Conservation (phyloP, 1,140 invertebrate species). For the Apis cerana region DNA sequence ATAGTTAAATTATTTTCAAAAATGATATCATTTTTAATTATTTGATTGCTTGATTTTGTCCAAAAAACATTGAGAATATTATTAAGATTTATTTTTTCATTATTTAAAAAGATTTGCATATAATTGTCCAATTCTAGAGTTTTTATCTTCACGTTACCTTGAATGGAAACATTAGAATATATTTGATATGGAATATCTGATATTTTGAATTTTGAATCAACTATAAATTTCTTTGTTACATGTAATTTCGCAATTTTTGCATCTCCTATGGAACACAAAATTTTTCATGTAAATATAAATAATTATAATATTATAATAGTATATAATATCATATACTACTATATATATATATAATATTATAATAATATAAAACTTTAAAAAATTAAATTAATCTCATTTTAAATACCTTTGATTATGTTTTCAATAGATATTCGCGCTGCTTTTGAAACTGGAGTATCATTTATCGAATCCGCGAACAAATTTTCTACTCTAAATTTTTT, state of each 20-base stretch:
- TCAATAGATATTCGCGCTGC: constrained; percentile 70
- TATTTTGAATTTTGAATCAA: constrained; percentile 6
- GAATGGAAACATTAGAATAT: constrained; percentile 57
- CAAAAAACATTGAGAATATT: constrained; percentile 52
- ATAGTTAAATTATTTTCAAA: constrained; percentile 60
- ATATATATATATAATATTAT: too few species aligned
- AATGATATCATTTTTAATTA: constrained; percentile 36
- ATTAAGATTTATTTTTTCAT: constrained; percentile 11
- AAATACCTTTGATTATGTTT: constrained; percentile 69
- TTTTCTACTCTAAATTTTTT: constrained; percentile 58
- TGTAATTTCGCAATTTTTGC: constrained; percentile 52
- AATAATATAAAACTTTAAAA: neutral
- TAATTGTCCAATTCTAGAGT: constrained; percentile 36
- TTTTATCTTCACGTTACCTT: constrained; percentile 46
- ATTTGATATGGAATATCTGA: constrained; percentile 43
- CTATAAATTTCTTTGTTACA: constrained; percentile 58
- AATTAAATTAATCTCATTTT: neutral
- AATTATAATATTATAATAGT: too few species aligned
- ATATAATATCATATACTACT: too few species aligned
- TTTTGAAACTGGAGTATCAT: constrained; percentile 66
- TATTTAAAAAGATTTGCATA: constrained; percentile 24
- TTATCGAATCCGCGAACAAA: constrained; percentile 64
- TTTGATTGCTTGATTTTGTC: constrained; percentile 69
- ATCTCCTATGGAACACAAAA: constrained; percentile 50
- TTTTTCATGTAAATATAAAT: neutral